Percentiles rank a stretch among this genome's conserved stretches.
Evolutionary conservation across 2,888 invertebrate genomes (phyloP).

Genomic region (Adelphocoris suturalis): DNA sequence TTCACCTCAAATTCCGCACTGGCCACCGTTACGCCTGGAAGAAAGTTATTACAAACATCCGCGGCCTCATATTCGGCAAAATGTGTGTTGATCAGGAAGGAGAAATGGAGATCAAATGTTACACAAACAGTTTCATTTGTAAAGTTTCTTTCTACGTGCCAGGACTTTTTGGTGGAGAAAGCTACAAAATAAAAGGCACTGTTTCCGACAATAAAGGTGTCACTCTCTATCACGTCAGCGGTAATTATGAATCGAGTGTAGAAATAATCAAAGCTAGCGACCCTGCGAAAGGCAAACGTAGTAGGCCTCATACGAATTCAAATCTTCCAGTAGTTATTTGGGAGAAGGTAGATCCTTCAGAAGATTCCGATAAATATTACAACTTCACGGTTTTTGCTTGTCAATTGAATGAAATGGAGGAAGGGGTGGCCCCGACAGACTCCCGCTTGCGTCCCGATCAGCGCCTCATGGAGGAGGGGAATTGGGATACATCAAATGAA

Average conservation of each 20-base stretch:
- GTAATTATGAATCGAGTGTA: slow-evolving; percentile 58
- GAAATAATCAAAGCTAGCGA: slow-evolving; percentile 9
- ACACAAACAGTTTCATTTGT: slow-evolving; percentile 93
- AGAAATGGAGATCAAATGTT: slow-evolving; percentile 97
- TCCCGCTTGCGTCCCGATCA: slow-evolving; percentile 96
- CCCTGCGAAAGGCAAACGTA: not conserved
- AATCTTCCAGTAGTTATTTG: slow-evolving; percentile 7
- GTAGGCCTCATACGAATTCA: not conserved
- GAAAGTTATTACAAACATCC: slow-evolving; percentile 94
- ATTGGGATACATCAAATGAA: slow-evolving; percentile 93
- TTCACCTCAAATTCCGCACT: slow-evolving; percentile 82
- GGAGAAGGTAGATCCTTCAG: slow-evolving; percentile 38
- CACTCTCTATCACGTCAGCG: slow-evolving; percentile 49
- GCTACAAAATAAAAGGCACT: slow-evolving; percentile 87
- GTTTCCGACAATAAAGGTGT: slow-evolving; percentile 83
- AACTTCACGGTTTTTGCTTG: slow-evolving; percentile 96
- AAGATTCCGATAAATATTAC: slow-evolving; percentile 87
- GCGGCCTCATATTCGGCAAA: slow-evolving; percentile 99
- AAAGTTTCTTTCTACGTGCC: slow-evolving; percentile 98
- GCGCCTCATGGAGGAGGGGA: slow-evolving; percentile 96
- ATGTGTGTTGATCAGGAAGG: slow-evolving; percentile 99
- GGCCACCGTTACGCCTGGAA: slow-evolving; percentile 89
- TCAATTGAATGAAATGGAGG: slow-evolving; percentile 97
- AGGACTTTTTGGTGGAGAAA: slow-evolving; percentile 94
- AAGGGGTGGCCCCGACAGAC: slow-evolving; percentile 96